Evolutionary conservation across 1,140 invertebrate species (phyloP).

Genomic region (Lordiphosa mommai): DNA sequence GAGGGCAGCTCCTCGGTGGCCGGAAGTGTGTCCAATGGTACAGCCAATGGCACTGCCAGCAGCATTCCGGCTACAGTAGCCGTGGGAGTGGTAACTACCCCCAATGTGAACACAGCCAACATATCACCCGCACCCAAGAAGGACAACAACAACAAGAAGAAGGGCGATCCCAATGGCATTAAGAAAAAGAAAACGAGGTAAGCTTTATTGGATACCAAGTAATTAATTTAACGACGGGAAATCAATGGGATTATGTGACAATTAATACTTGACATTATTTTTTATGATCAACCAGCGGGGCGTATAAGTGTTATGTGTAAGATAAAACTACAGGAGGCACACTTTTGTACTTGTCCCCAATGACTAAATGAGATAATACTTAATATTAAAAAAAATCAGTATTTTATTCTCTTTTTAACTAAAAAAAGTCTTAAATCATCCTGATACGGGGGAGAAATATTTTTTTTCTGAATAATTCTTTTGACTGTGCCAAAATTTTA

Average conservation of each 20-base stretch:
- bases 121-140: slow-evolving; percentile 64
- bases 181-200: slow-evolving; percentile 97
- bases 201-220: slow-evolving; percentile 30
- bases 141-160: slow-evolving; percentile 89
- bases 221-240: slow-evolving; percentile 74
- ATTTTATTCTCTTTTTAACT: too few relatives aligned
- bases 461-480: too few relatives aligned
- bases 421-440: too few relatives aligned
- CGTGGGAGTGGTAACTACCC: slow-evolving; percentile 10
- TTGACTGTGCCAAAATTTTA: too few relatives aligned
- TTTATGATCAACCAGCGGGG: slow-evolving; percentile 10
- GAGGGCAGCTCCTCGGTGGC: slow-evolving; percentile 15
- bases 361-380: too few relatives aligned
- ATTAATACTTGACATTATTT: slow-evolving; percentile 35
- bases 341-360: too few relatives aligned
- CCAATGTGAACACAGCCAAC: slow-evolving; percentile 7
- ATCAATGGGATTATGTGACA: slow-evolving; percentile 66
- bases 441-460: too few relatives aligned
- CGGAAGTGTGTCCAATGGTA: slow-evolving; percentile 16
- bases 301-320: slow-evolving; percentile 47
- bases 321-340: not conserved
- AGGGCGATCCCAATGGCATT: slow-evolving; percentile 91
- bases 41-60: slow-evolving; percentile 10
- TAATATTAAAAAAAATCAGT: too few relatives aligned
- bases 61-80: slow-evolving; percentile 2